These are phyloP conservation scores for Drosophila neonasuta DNA, from an alignment of 2,888 invertebrate genomes.

Conservation along the genomic window DNA sequence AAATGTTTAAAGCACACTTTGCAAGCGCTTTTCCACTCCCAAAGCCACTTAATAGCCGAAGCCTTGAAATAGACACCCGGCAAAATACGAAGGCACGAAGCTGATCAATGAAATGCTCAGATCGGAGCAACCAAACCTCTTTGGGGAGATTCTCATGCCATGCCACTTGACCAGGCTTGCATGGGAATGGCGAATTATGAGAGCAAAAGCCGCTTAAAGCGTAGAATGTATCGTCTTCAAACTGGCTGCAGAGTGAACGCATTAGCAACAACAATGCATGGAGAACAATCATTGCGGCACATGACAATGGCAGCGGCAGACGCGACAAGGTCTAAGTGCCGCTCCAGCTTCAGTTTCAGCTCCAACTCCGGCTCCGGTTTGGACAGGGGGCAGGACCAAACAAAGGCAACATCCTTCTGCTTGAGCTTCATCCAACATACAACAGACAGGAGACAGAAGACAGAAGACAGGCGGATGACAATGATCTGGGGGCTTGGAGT, in stretches of 20 bases:
- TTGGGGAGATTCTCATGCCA: neutral
- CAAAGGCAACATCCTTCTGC: conserved; percentile 44
- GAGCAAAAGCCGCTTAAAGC: conserved; percentile 47
- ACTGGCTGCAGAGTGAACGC: conserved; percentile 21
- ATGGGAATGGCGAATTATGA: conserved; percentile 16
- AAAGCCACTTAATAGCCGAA: conserved; percentile 39
- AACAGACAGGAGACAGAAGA: conserved; percentile 19
- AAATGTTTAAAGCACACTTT: conserved; percentile 48
- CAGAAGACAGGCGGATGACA: conserved; percentile 44
- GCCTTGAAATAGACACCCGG: conserved; percentile 8
- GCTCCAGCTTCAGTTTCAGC: conserved; percentile 1
- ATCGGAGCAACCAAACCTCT: neutral
- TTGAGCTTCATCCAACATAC: conserved; percentile 9
- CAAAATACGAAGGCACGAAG: neutral
- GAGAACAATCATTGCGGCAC: conserved; percentile 23
- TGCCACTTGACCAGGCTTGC: neutral
- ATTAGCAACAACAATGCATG: conserved; percentile 49
- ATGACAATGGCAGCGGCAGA: conserved; percentile 47
- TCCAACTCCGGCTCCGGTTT: conserved; percentile 11
- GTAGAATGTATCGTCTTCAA: conserved; percentile 29
- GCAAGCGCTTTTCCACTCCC: conserved; percentile 23
- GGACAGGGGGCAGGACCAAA: conserved; percentile 26
- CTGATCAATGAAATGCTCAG: neutral
- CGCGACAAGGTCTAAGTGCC: conserved; percentile 46
- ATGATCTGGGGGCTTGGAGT: conserved; percentile 47